Evolutionary conservation across 2,113 vertebrate genomes (phyloP).

Genomic region (Pomatorhinus ruficollis): DNA sequence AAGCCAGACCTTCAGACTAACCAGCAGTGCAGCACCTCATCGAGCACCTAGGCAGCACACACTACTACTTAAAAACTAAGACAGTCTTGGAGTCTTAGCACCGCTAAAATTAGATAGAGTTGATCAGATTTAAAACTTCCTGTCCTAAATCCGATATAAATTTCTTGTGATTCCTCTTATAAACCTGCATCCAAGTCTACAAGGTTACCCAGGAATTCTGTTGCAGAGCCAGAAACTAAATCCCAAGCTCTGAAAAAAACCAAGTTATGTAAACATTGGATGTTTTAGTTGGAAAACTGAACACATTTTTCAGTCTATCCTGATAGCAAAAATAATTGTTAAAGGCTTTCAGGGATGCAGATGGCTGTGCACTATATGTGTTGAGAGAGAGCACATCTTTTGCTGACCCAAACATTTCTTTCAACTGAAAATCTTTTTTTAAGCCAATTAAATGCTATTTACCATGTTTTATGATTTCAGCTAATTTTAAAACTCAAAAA

Average conservation of each 20-base stretch:
- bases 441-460: background rate
- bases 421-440: background rate
- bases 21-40: background rate
- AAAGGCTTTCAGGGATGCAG: background rate
- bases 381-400: background rate
- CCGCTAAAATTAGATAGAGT: background rate
- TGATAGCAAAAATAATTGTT: background rate
- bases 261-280: background rate
- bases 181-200: background rate
- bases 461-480: background rate
- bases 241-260: background rate
- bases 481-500: background rate
- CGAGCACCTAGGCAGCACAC: background rate
- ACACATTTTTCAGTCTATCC: conserved; percentile 2
- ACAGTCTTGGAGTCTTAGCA: background rate
- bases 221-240: conserved; percentile 1
- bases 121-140: background rate
- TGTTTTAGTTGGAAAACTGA: conserved; percentile 9
- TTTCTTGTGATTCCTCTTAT: background rate
- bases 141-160: background rate
- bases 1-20: background rate
- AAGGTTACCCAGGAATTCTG: background rate
- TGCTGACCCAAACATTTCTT: background rate
- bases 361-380: background rate
- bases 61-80: background rate